Evolutionary conservation across 2,888 invertebrate species (phyloP), one percentile per base, ranked within the genome.

Genomic region (Drosophila flavopinicola): DNA sequence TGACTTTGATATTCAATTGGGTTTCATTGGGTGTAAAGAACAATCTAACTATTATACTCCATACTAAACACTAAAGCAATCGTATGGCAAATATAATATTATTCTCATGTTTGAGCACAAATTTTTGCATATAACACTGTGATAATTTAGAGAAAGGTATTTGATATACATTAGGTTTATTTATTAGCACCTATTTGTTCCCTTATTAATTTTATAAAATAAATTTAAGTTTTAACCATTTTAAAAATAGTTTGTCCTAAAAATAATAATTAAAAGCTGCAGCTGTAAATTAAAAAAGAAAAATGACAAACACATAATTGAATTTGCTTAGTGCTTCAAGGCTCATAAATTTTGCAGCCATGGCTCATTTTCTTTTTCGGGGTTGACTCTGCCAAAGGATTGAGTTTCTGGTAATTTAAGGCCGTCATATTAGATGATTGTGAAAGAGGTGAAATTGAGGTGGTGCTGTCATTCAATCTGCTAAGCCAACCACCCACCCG

Each of bases 381-480:
- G 25, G 11, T 45, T 15, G 6, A 0, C 6, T 30, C 25, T 65
- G 45, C 10, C 2, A 9, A 25, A 25, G 23, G 51, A 61, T 74
- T 67, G 61, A 67, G 11, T 61, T 67, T 73, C 74, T n/a, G 29
- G 60, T 51, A 66, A 66, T 51, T 58, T 51, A 53, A 66, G 17
- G 61, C 10, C 17, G 37, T 27, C 27, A 49, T 30, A 42, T 74
- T 39, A 58, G 53, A 32, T 37, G 42, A 45, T 37, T 65, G 49
- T n/a, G 29, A 29, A 20, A 23, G 44, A 76, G 59, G 37, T 59
- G 33, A 54, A 38, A 45, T 64, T 51, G 53, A 68, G 75, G 59
- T 75, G 78, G 59, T 25, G 66, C 35, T 75, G 79, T 60, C 76
- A 79, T 82, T 83, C 60, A 85, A 75, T 79, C 64, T 63, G 20